Evolutionary conservation across 2,797 vertebrate genomes (phyloP).

Genomic region (Ceyx erithaca): DNA sequence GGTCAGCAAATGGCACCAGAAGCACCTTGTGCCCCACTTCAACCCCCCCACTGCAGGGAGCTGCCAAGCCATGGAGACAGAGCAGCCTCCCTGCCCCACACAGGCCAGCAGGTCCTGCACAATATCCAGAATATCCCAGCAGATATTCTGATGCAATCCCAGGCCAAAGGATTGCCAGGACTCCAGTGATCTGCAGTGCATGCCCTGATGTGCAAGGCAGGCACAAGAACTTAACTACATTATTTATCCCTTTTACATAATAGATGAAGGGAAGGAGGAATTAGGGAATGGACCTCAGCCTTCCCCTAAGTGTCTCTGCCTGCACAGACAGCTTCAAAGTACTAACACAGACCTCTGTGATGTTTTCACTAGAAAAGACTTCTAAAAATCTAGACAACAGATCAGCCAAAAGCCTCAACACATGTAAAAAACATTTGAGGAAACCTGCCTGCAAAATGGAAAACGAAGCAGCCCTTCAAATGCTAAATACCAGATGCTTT

Average conservation of each 20-base stretch:
- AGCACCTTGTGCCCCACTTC: neutral
- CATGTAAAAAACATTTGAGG: conserved; percentile 33
- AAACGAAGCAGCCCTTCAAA: neutral
- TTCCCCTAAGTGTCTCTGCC: neutral
- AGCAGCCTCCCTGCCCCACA: too few relatives aligned
- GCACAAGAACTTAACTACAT: neutral
- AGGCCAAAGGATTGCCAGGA: neutral
- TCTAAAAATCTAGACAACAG: conserved; percentile 17
- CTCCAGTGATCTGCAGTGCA: neutral
- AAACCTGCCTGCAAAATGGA: conserved; percentile 11
- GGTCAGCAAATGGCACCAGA: neutral
- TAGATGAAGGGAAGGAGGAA: neutral
- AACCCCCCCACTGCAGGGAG: neutral
- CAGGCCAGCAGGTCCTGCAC: too few relatives aligned
- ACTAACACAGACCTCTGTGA: neutral
- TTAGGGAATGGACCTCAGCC: neutral
- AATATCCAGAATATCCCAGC: too few relatives aligned
- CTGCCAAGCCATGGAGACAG: neutral
- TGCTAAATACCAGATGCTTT: conserved; percentile 20
- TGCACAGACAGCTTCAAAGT: neutral
- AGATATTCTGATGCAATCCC: neutral
- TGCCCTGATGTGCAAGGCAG: neutral
- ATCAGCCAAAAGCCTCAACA: conserved; percentile 14
- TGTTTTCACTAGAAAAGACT: neutral
- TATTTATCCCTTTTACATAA: conserved; percentile 21